Base-by-base conservation (phyloP, 2,113 vertebrate genomes). In the Pterocles gutturalis region DNA sequence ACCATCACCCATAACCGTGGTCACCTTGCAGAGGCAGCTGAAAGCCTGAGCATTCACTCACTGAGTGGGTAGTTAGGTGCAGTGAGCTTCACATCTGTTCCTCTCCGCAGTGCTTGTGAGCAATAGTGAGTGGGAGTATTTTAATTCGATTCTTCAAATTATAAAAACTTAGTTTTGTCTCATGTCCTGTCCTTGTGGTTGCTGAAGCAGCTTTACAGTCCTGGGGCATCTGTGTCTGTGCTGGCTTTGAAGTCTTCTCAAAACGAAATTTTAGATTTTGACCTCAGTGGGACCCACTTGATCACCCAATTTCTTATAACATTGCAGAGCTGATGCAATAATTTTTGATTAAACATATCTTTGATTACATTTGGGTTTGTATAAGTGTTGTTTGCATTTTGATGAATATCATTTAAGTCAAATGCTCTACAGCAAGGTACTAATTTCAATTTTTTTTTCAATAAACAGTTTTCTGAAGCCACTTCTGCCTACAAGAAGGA, bases 111-210 rank as follows among this genome's bases (percentile, higher is more conserved):
- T 24, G 38, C 26, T 87, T 0, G 0, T 33, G 55, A 81, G 77
- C 60, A 65, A 49, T 6, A 73, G 49, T 1, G 4, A 72, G 45
- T 60, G 34, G 65, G 33, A 78, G 38, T 79, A 64, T 88, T 91
- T 87, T 54, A 66, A 78, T 93, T 71, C 66, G 79, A 65, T 76
- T 94, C 57, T 87, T 93, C 87, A 60, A 75, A 71, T 51, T 19
- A 75, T 79, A 87, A 78, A 89, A 89, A 26, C 33, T 54, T 15
- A 2, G 1, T 31, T 84, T 82, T 72, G 5, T 89, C 54, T 67
- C 0, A 0, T 62, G n/a, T 49, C 57, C 60, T 71, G 0, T 43
- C 43, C 33, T 41, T 62, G 28, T 11, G 26, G 65, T 15, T 55
- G 65, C 29, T 85, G 61, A 96, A 72, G 26, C 19, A 31, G 22